Conservation (phyloP, 2,113 vertebrate genomes). For the Vidua chalybeata region DNA sequence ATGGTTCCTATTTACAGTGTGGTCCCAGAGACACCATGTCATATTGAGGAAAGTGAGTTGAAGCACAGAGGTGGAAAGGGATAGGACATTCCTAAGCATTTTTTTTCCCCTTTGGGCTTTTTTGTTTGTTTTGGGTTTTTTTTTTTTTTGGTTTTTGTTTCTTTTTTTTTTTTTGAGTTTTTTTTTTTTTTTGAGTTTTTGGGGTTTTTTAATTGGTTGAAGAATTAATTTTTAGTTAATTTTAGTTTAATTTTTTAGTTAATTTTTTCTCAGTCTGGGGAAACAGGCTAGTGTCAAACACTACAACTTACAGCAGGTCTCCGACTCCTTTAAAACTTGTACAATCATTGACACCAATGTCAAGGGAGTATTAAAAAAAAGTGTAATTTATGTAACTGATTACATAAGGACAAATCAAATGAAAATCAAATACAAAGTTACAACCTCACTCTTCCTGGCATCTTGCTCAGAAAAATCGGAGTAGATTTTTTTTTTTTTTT, state of each 20-base stretch:
- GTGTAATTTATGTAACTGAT: background rate
- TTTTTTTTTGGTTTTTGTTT: background rate
- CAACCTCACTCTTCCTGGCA: background rate
- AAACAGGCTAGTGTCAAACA: background rate
- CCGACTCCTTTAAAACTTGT: background rate
- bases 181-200: background rate
- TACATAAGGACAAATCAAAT: background rate
- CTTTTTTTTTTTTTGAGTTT: background rate
- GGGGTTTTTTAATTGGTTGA: background rate
- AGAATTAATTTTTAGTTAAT: background rate
- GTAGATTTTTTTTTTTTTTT: background rate
- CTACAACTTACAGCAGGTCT: background rate
- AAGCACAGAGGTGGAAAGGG: background rate
- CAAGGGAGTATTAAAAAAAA: background rate
- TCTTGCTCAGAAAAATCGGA: background rate
- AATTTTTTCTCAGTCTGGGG: background rate
- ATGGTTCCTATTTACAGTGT: background rate
- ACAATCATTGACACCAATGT: background rate
- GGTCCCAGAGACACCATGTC: background rate
- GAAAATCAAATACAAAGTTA: background rate
- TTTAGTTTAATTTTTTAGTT: background rate
- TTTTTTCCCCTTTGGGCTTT: no score
- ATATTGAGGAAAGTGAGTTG: background rate
- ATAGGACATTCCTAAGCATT: background rate
- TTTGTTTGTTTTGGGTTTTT: no score